These are phyloP conservation scores for Calyptomena viridis DNA, from an alignment of 2,113 vertebrate genomes.

Conservation along the genomic window DNA sequence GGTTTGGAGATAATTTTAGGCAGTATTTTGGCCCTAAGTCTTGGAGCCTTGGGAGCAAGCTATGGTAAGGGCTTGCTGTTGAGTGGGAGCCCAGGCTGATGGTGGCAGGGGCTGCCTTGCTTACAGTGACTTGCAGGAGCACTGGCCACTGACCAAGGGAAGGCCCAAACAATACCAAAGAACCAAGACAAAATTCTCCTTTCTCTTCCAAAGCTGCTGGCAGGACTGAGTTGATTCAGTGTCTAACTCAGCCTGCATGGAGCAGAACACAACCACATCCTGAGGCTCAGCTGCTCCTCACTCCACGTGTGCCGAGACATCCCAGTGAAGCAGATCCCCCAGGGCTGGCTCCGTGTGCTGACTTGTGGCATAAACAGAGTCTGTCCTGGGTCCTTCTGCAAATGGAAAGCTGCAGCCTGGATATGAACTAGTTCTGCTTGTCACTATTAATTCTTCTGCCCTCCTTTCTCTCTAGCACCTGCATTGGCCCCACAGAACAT, in stretches of 20 bases:
- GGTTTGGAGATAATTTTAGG: not conserved
- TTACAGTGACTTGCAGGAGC: not conserved
- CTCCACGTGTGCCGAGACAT: not conserved
- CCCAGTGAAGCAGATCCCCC: not conserved
- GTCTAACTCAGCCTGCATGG: not conserved
- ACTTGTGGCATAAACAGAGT: not conserved
- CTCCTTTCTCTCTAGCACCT: conserved; percentile 77
- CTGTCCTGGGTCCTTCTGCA: not conserved
- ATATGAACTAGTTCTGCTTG: not conserved
- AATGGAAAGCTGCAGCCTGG: not conserved
- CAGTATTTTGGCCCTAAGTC: not conserved
- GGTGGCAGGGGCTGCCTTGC: not conserved
- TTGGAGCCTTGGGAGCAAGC: not conserved
- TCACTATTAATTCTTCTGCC: not conserved
- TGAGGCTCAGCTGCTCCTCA: not conserved
- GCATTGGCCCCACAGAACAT: conserved; percentile 89
- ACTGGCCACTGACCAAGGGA: rapidly evolving
- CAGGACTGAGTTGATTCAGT: not conserved
- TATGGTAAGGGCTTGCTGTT: not conserved
- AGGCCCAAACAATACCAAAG: not conserved
- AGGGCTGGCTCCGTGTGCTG: not conserved
- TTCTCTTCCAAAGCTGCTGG: not conserved
- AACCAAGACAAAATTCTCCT: not conserved
- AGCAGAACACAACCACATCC: rapidly evolving
- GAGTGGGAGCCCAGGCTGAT: not conserved